Percentiles rank a stretch among this genome's conserved stretches.
Evolutionary conservation across 2,797 vertebrate species (phyloP).

Genomic region (Eleutherodactylus coqui): DNA sequence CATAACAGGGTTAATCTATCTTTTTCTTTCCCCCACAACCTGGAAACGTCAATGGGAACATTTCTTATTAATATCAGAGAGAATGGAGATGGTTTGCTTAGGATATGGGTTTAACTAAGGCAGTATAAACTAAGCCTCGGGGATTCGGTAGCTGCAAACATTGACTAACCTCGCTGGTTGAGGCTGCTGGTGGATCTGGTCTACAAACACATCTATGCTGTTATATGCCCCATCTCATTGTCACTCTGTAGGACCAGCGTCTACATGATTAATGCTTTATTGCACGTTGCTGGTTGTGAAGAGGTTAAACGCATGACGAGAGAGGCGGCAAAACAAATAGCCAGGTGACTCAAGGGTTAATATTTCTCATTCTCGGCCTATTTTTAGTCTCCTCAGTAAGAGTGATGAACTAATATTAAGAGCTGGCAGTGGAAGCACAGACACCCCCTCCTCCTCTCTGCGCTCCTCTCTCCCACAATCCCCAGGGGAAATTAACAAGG

Average conservation of each 20-base stretch:
- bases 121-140: conserved; percentile 4
- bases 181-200: no score
- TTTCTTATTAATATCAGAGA: conserved; percentile 29
- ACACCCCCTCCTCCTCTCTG: conserved; percentile 51
- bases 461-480: conserved; percentile 65
- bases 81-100: conserved; percentile 14
- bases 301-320: neutral
- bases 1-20: conserved; percentile 44
- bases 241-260: neutral
- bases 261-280: neutral
- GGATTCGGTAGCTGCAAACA: neutral
- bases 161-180: neutral
- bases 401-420: conserved; percentile 66
- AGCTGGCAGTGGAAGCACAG: conserved; percentile 60
- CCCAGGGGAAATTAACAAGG: conserved; percentile 72
- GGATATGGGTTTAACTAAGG: conserved; percentile 21
- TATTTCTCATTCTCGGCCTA: conserved; percentile 43
- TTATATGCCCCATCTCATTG: neutral
- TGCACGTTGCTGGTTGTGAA: neutral
- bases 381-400: conserved; percentile 56
- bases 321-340: neutral
- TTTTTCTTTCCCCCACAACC: conserved; percentile 7
- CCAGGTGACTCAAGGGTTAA: conserved; percentile 41
- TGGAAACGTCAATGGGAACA: conserved; percentile 17
- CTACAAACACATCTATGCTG: neutral